Evolutionary conservation across 1,140 invertebrate genomes (phyloP).

Genomic region (Arion vulgaris): DNA sequence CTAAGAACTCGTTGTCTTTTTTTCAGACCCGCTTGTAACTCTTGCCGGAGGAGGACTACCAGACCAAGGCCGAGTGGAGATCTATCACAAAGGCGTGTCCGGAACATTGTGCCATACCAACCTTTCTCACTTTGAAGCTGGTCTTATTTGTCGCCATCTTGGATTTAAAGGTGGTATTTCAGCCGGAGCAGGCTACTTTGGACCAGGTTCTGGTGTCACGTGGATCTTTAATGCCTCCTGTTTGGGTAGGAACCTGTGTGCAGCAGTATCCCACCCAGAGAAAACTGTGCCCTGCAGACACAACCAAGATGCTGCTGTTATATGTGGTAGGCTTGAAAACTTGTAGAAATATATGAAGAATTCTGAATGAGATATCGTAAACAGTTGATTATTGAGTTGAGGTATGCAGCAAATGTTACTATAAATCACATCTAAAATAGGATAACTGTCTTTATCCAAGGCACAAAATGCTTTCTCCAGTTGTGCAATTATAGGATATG

Average conservation of each 20-base stretch:
- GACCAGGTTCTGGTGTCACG: conserved; percentile 45
- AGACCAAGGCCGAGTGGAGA: conserved; percentile 87
- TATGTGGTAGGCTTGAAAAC: conserved; percentile 53
- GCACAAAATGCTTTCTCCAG: background rate
- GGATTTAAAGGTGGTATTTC: conserved; percentile 71
- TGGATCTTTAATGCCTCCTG: conserved; percentile 56
- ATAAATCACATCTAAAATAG: background rate
- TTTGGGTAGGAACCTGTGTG: conserved; percentile 41
- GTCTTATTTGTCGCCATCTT: conserved; percentile 85
- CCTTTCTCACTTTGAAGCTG: conserved; percentile 86
- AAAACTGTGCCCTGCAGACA: conserved; percentile 39
- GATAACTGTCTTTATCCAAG: background rate
- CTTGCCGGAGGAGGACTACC: conserved; percentile 61
- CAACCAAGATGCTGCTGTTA: conserved; percentile 48
- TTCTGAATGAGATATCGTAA: background rate
- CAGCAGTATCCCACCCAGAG: conserved; percentile 26
- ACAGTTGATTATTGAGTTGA: background rate
- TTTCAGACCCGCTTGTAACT: conserved; percentile 54
- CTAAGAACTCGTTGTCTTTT: too few relatives aligned
- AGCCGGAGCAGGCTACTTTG: conserved; percentile 50
- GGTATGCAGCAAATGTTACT: background rate
- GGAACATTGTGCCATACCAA: conserved; percentile 92
- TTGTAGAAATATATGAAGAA: background rate
- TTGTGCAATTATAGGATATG: too few relatives aligned
- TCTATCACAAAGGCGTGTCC: conserved; percentile 89